Percentiles rank a stretch among this genome's conserved stretches.
These are phyloP conservation scores for Litoditis marina DNA, from an alignment of 2,888 invertebrate genomes.

Conservation along the genomic window DNA sequence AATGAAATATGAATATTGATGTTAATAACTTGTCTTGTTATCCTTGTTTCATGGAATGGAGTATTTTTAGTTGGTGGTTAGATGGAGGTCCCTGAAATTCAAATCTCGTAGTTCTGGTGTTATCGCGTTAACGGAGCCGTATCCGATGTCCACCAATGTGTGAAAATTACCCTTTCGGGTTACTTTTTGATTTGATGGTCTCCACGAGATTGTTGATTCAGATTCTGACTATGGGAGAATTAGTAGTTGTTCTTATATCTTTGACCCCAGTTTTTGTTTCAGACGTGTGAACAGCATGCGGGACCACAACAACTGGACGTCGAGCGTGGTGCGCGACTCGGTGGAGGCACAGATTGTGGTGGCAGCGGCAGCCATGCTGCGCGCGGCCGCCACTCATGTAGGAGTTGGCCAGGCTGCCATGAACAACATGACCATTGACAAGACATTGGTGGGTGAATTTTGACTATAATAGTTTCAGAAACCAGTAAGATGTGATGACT, in stretches of 20 bases:
- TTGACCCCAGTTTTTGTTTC: constrained; percentile 7
- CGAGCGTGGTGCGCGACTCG: constrained; percentile 12
- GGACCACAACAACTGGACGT: constrained; percentile 25
- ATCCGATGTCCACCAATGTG: no score
- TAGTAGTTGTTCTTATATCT: no score
- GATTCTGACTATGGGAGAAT: no score
- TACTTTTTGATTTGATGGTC: neutral
- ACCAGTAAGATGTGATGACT: no score
- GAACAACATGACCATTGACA: constrained; percentile 30
- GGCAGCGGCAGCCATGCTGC: constrained; percentile 23
- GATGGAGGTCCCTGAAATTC: no score
- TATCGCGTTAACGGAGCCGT: no score
- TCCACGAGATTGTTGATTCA: no score
- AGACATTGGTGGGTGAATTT: constrained; percentile 30
- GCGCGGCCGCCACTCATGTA: constrained; percentile 30
- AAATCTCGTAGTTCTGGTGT: no score
- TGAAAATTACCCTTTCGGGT: constrained; percentile 8
- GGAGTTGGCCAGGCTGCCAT: constrained; percentile 15
- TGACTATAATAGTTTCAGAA: neutral
- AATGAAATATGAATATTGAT: no score
- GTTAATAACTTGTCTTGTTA: no score
- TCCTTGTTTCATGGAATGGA: no score
- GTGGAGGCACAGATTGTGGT: constrained; percentile 26
- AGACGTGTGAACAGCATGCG: constrained; percentile 27
- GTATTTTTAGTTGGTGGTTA: no score